phyloP scores from a whole-genome alignment of 2,113 vertebrate species.

The Alosa alosa region DNA sequence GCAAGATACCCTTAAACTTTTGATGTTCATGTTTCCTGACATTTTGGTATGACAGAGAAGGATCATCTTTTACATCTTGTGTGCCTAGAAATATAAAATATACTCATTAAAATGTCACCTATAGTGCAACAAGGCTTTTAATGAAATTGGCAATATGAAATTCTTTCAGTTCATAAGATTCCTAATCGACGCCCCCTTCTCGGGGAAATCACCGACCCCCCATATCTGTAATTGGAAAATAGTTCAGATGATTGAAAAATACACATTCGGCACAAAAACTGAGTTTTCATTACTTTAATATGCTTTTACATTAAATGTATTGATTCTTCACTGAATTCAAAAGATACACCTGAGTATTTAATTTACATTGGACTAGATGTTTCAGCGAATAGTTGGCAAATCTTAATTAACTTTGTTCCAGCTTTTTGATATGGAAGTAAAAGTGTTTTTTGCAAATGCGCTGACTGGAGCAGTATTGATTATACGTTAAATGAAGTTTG shows the following conservation, averaged over 20 bases:
- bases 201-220: neutral
- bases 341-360: slow-evolving; percentile 26
- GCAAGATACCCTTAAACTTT: neutral
- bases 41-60: slow-evolving; percentile 21
- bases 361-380: slow-evolving; percentile 26
- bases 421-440: neutral
- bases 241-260: slow-evolving; percentile 35
- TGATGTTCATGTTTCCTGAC: neutral
- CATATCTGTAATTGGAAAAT: slow-evolving; percentile 35
- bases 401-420: slow-evolving; percentile 28
- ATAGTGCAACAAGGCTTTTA: slow-evolving; percentile 30
- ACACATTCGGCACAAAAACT: slow-evolving; percentile 9
- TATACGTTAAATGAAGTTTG: neutral
- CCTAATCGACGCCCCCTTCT: slow-evolving; percentile 31
- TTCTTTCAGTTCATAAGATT: slow-evolving; percentile 28
- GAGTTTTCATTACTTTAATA: slow-evolving; percentile 40
- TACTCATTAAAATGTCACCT: slow-evolving; percentile 29
- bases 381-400: slow-evolving; percentile 32
- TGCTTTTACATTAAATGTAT: slow-evolving; percentile 37
- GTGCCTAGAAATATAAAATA: neutral
- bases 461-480: neutral
- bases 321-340: slow-evolving; percentile 34
- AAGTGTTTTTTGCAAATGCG: neutral
- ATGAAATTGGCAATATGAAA: slow-evolving; percentile 36
- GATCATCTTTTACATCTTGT: neutral